These are phyloP conservation scores for Pasiphila rectangulata DNA, from an alignment of 2,888 invertebrate species.

Conservation along the genomic window DNA sequence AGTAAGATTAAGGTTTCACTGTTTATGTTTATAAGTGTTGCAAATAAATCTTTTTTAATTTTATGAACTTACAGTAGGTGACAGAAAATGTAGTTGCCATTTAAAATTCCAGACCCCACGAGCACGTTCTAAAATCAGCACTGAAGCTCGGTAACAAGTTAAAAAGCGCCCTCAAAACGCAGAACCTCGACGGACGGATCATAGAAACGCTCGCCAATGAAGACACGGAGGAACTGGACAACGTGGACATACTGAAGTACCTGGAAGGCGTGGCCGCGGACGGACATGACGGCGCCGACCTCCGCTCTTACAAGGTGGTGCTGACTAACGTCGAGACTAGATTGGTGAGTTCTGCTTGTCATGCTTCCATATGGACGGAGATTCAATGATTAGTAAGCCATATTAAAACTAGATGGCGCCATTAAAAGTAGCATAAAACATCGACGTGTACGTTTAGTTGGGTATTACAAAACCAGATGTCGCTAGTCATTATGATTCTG, in stretches of 20 bases:
- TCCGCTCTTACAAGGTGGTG: conserved; percentile 68
- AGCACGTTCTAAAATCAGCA: conserved; percentile 50
- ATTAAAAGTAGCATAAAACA: too few species aligned
- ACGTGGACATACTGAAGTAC: conserved; percentile 63
- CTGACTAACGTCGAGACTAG: conserved; percentile 65
- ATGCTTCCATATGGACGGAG: too few species aligned
- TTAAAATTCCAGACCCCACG: conserved; percentile 62
- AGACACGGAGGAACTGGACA: conserved; percentile 56
- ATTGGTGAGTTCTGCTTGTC: conserved; percentile 63
- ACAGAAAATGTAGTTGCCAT: too few species aligned
- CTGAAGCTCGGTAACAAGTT: conserved; percentile 81
- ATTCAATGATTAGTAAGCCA: too few species aligned
- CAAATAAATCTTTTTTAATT: too few species aligned
- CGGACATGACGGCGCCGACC: conserved; percentile 59
- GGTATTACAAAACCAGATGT: too few species aligned
- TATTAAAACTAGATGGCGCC: too few species aligned
- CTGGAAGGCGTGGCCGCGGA: conserved; percentile 68
- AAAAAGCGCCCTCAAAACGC: conserved; percentile 81
- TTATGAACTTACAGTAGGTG: too few species aligned
- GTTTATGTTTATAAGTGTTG: too few species aligned
- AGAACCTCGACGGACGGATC: conserved; percentile 75
- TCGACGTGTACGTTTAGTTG: too few species aligned
- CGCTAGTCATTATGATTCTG: too few species aligned
- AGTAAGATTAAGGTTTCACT: too few species aligned
- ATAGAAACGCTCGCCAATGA: conserved; percentile 53